phyloP scores from a whole-genome alignment of 2,113 vertebrate genomes.

The Lasiurus cinereus region DNA sequence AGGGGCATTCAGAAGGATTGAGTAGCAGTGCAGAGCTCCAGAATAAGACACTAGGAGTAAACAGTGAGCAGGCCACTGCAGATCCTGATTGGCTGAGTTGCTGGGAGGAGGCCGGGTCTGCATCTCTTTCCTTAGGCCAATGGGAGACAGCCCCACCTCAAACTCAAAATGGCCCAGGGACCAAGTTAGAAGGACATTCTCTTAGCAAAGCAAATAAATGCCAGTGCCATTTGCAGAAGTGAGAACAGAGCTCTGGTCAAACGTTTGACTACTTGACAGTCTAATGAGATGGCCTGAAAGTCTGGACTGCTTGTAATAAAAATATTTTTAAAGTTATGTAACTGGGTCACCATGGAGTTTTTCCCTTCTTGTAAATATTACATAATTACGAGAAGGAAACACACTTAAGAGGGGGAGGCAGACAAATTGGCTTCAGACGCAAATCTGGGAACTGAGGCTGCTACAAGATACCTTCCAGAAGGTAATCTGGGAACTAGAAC shows the following conservation, averaged over 20 bases:
- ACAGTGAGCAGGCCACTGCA: background rate
- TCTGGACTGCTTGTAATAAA: constrained; percentile 75
- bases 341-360: constrained; percentile 82
- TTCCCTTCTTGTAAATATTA: constrained; percentile 83
- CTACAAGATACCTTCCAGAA: constrained; percentile 47
- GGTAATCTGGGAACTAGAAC: constrained; percentile 9
- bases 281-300: constrained; percentile 51
- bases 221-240: background rate
- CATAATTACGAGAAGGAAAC: constrained; percentile 70
- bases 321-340: constrained; percentile 82
- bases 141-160: background rate
- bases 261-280: constrained; percentile 62
- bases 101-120: background rate
- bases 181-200: background rate
- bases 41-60: background rate
- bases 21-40: background rate
- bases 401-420: constrained; percentile 61
- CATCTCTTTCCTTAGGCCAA: background rate
- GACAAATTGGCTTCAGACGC: constrained; percentile 55
- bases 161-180: background rate
- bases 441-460: constrained; percentile 28
- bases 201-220: constrained; percentile 36
- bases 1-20: constrained; percentile 37
- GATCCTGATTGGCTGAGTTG: accelerated
- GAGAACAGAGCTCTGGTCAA: constrained; percentile 63